Conservation (phyloP, 92 coral and sea anemone genomes). For the Siderastrea siderea region DNA sequence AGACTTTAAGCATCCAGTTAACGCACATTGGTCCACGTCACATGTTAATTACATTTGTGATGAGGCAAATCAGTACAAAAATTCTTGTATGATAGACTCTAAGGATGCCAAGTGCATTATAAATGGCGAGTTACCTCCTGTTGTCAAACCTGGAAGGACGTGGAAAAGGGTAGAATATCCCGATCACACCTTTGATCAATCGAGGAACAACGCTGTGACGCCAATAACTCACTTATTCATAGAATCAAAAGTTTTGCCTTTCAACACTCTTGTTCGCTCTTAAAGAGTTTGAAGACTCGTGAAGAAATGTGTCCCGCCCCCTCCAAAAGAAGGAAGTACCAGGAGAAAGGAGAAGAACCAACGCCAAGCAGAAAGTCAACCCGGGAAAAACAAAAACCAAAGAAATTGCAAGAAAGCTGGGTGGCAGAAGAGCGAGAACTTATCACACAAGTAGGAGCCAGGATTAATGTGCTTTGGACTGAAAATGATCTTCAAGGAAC, state of each 20-base stretch:
- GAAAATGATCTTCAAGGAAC: constrained; percentile 23
- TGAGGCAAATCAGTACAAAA: constrained; percentile 30
- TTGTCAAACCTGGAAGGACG: constrained; percentile 64
- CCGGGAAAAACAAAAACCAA: constrained; percentile 14
- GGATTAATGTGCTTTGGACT: constrained; percentile 27
- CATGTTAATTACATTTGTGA: constrained; percentile 56
- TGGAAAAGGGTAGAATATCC: constrained; percentile 67
- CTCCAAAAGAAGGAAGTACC: constrained; percentile 20
- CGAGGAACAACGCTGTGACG: constrained; percentile 62
- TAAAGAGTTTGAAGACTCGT: neutral
- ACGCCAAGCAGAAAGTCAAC: constrained; percentile 12
- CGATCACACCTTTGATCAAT: constrained; percentile 69
- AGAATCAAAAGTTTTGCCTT: constrained; percentile 35
- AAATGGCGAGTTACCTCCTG: constrained; percentile 64
- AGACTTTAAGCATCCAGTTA: constrained; percentile 35
- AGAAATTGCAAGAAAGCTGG: constrained; percentile 19
- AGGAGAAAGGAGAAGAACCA: neutral
- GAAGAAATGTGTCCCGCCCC: constrained; percentile 9
- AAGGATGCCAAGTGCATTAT: constrained; percentile 70
- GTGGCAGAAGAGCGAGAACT: constrained; percentile 17
- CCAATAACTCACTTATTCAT: constrained; percentile 73
- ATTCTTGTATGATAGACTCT: constrained; percentile 58
- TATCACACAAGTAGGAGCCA: constrained; percentile 13
- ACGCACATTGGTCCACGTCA: constrained; percentile 66
- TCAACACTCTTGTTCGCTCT: constrained; percentile 6